phyloP scores from a whole-genome alignment of 1,140 invertebrate species.

The Pseudomyrmex dendroicus region DNA sequence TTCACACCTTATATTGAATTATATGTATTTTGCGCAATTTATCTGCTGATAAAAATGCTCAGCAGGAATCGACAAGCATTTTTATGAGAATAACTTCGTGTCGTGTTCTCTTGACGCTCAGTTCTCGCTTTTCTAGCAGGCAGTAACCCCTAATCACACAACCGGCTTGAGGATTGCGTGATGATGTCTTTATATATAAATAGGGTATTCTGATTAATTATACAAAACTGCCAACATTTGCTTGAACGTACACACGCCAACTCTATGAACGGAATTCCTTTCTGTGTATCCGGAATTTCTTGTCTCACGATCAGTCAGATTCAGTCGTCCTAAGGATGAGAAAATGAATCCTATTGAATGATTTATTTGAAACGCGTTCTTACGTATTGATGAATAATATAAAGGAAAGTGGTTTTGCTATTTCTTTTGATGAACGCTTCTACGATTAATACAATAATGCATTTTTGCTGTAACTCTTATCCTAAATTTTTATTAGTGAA shows the following conservation, averaged over 20 bases:
- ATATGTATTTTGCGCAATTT: background rate
- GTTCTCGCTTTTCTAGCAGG: slow-evolving; percentile 23
- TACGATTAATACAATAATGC: background rate
- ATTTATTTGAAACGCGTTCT: slow-evolving; percentile 15
- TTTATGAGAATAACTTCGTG: slow-evolving; percentile 60
- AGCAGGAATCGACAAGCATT: slow-evolving; percentile 43
- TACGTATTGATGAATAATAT: slow-evolving; percentile 17
- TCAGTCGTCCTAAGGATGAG: slow-evolving; percentile 40
- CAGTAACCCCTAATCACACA: slow-evolving; percentile 60
- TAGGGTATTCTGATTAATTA: slow-evolving; percentile 75
- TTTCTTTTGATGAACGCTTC: slow-evolving; percentile 29
- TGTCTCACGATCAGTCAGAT: slow-evolving; percentile 29
- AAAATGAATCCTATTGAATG: slow-evolving; percentile 12
- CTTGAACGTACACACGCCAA: slow-evolving; percentile 67
- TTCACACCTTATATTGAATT: background rate
- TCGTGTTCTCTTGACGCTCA: slow-evolving; percentile 7
- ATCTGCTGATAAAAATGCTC: slow-evolving; percentile 10
- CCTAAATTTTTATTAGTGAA: no score
- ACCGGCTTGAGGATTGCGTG: slow-evolving; percentile 71
- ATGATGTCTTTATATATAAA: slow-evolving; percentile 64
- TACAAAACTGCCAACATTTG: slow-evolving; percentile 78
- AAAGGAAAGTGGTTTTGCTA: slow-evolving; percentile 4
- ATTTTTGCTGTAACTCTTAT: background rate
- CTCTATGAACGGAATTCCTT: slow-evolving; percentile 58
- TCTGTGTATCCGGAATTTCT: slow-evolving; percentile 30